These are phyloP conservation scores for Amblyopsis rosae DNA, from an alignment of 2,113 vertebrate genomes.

Conservation along the genomic window DNA sequence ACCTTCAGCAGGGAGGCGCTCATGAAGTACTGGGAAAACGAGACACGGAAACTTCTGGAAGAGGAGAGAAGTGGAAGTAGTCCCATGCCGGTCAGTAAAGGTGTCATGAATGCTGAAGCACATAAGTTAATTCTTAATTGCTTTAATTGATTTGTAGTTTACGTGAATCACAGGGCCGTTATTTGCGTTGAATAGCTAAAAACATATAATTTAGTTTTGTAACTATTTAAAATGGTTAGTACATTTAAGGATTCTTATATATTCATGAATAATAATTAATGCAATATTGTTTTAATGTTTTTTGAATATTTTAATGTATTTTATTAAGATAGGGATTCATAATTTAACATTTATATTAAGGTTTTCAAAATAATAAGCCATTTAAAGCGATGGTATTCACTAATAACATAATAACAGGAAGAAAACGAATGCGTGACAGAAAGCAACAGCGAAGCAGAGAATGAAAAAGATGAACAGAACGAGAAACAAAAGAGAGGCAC, in stretches of 20 bases:
- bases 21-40: constrained; percentile 96
- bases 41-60: constrained; percentile 90
- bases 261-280: too few species aligned
- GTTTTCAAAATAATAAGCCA: constrained; percentile 3
- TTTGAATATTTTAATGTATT: too few species aligned
- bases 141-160: too few species aligned
- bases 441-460: constrained; percentile 82
- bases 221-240: too few species aligned
- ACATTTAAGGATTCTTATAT: too few species aligned
- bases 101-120: background rate
- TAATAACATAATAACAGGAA: constrained; percentile 70
- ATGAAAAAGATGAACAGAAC: constrained; percentile 77
- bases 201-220: too few species aligned
- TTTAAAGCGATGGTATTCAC: background rate
- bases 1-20: constrained; percentile 93
- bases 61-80: constrained; percentile 80
- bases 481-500: constrained; percentile 69
- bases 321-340: too few species aligned
- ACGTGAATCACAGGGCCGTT: too few species aligned
- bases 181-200: background rate
- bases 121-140: too few species aligned
- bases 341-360: too few species aligned
- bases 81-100: constrained; percentile 65
- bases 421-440: constrained; percentile 82
- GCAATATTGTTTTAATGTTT: too few species aligned